Evolutionary conservation across 2,113 vertebrate species (phyloP), one percentile per base, ranked within the genome.

Genomic region (pig (Sus scrofa)): DNA sequence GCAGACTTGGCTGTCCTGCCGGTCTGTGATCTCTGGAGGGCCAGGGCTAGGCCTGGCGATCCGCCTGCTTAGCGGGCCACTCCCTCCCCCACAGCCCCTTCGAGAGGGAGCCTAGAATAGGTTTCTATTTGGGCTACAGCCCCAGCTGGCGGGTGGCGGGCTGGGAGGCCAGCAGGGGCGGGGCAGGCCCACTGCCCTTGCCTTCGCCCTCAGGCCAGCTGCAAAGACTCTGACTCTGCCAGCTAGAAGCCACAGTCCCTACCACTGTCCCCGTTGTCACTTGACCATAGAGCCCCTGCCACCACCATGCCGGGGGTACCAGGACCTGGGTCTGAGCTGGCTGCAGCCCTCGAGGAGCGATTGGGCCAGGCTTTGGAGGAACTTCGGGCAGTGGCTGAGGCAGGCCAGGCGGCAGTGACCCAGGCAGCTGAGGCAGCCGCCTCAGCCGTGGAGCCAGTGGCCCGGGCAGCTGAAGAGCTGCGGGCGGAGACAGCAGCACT

Each of bases 401-500:
- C 94, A 0, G 99, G 99, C 70, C 97, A 97, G 75, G 98, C 94
- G 27, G 98, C 26, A 0, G 97, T 99, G 85, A 98, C 99, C 86
- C 98, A 93, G 82, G 98, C 97, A 37, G 97, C 99, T 9, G 98
- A 99, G 94, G 98, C 96, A 95, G 98, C 98, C 0, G 93, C 96
- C n/a, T 62, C 68, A 26, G 67, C 97, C 83, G 87, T 99, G 96
- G 95, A 97, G 78, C 98, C 99, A 2, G 95, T 99, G 96, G 97
- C 98, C 7, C 88, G 97, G 27, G 97, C 98, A 2, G 79, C 99
- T 12, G 92, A 98, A 14, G 94, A 96, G 73, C 97, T 99, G 94
- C 98, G 99, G 89, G 98, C 98, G 18, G 99, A 99, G 94, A 99
- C 99, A 50, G 93, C 98, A 37, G 98, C 98, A 16, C 98, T 99